These are phyloP conservation scores for Podarcis siculus DNA, from an alignment of 2,797 vertebrate genomes.

Conservation along the genomic window DNA sequence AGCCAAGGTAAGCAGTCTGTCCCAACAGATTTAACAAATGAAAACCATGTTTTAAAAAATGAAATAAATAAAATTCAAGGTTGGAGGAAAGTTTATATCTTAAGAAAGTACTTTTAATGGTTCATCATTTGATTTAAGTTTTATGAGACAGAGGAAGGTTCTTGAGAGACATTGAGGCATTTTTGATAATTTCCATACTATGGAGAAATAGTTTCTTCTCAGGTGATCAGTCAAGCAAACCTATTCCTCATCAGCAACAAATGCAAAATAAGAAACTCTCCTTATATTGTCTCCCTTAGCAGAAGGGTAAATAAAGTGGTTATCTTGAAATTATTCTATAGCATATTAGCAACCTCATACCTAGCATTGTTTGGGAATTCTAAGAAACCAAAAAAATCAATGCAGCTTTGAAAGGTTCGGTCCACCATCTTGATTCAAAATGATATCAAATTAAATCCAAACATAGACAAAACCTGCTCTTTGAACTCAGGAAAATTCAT, in stretches of 20 bases:
- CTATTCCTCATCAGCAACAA: not conserved
- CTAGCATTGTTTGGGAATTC: no score
- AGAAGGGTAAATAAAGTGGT: not conserved
- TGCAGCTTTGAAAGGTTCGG: no score
- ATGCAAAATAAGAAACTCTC: not conserved
- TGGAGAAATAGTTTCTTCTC: constrained; percentile 28
- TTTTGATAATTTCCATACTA: not conserved
- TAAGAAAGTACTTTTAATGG: constrained; percentile 48
- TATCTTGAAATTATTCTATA: not conserved
- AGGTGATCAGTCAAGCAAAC: constrained; percentile 1
- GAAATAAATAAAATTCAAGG: not conserved
- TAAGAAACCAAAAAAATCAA: no score
- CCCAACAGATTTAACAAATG: constrained; percentile 51
- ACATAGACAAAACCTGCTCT: no score
- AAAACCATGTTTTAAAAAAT: constrained; percentile 40
- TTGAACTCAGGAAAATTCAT: no score
- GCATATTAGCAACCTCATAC: no score
- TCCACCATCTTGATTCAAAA: no score
- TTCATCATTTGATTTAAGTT: not conserved
- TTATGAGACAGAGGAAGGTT: not conserved
- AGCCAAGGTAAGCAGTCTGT: constrained; percentile 53
- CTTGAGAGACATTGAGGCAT: constrained; percentile 22
- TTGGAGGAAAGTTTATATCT: constrained; percentile 19
- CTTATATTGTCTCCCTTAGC: not conserved
- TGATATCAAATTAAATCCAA: no score